phyloP scores from a whole-genome alignment of 2,888 invertebrate species.

The Stenichneumon culpator region DNA sequence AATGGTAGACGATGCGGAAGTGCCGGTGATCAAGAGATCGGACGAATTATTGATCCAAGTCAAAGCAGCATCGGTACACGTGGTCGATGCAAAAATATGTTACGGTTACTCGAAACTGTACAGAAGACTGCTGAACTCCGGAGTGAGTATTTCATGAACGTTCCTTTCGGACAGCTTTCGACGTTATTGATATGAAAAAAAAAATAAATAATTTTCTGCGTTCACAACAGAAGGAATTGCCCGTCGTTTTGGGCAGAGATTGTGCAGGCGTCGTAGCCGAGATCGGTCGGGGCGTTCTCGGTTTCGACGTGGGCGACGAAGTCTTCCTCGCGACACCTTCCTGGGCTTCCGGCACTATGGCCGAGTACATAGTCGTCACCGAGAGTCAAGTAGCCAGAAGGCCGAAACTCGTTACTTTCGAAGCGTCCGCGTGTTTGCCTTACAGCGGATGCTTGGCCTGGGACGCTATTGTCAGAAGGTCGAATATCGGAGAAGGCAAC shows the following conservation, averaged over 20 bases:
- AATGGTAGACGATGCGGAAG: constrained; percentile 86
- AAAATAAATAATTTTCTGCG: constrained; percentile 59
- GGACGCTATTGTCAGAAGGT: constrained; percentile 85
- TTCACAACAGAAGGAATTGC: constrained; percentile 85
- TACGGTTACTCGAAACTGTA: constrained; percentile 86
- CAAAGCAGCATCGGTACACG: constrained; percentile 88
- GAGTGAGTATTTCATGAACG: constrained; percentile 74
- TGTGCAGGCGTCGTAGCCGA: constrained; percentile 88
- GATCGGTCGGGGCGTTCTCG: constrained; percentile 87
- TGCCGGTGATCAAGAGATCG: constrained; percentile 86
- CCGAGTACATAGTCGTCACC: constrained; percentile 86
- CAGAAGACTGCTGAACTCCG: constrained; percentile 83
- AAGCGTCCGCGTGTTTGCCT: constrained; percentile 88
- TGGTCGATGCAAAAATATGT: constrained; percentile 87
- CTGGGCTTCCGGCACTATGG: constrained; percentile 87
- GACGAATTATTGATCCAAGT: constrained; percentile 88
- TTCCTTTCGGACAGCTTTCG: not conserved
- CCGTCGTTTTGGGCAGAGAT: constrained; percentile 88
- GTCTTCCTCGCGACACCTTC: constrained; percentile 88
- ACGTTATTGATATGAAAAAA: not conserved
- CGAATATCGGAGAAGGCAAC: constrained; percentile 85
- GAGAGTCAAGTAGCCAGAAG: constrained; percentile 86
- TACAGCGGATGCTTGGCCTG: constrained; percentile 88
- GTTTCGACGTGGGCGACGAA: constrained; percentile 88
- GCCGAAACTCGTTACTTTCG: constrained; percentile 87